Percentiles rank a stretch among this genome's conserved stretches.
phyloP scores from a whole-genome alignment of 2,797 vertebrate genomes.

The Fratercula arctica region DNA sequence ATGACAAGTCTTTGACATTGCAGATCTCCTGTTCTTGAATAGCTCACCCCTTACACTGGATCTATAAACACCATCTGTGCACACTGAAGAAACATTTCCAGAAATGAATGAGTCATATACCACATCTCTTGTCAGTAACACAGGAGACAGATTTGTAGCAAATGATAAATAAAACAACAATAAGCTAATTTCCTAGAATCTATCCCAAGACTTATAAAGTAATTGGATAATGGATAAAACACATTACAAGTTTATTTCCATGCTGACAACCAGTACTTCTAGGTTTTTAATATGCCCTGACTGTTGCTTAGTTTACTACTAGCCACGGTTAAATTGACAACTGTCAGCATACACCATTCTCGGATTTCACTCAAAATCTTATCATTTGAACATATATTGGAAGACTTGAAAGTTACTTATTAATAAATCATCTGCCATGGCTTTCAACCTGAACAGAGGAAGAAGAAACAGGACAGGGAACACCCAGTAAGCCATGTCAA shows the following conservation, averaged over 20 bases:
- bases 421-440: neutral
- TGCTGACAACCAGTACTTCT: neutral
- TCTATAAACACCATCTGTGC: slow-evolving; percentile 75
- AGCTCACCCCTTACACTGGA: neutral
- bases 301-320: neutral
- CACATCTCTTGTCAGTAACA: slow-evolving; percentile 61
- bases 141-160: slow-evolving; percentile 41
- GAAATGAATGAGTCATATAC: slow-evolving; percentile 75
- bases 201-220: neutral
- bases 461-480: neutral
- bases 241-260: neutral
- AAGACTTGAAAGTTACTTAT: neutral
- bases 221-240: neutral
- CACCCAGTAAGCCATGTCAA: neutral
- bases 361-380: neutral
- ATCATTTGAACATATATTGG: neutral
- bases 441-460: neutral
- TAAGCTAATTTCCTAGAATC: neutral
- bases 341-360: neutral
- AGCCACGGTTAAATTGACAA: neutral
- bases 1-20: neutral
- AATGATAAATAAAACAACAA: slow-evolving; percentile 61
- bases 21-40: neutral
- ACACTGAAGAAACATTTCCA: slow-evolving; percentile 64
- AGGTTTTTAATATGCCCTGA: neutral